Evolutionary conservation across 2,797 vertebrate genomes (phyloP), one percentile per base, ranked within the genome.

Genomic region (Chromobotia macracanthus): DNA sequence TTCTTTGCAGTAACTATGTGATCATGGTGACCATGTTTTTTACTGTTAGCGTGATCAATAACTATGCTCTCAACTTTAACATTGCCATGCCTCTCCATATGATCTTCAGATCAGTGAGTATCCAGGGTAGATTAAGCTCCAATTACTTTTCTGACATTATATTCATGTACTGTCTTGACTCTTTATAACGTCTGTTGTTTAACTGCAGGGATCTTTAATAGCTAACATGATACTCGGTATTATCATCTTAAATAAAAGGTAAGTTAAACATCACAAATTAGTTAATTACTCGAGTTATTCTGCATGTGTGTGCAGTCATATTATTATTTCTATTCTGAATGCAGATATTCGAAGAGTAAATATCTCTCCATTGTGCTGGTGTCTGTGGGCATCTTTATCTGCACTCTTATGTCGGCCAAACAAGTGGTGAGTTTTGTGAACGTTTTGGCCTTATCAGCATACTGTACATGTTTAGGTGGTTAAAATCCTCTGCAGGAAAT

Each of bases 21-120:
- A 87, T 95, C 68, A 99, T 99, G 97, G 98, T 99, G 78, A 92
- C 94, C 63, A 99, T 99, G 98, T 99, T 98, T 93, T 99, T 99
- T 92, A 95, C 96, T 0, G 92, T 98, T 88, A 99, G 96, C 0
- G 96, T 99, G 85, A 93, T 98, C 83, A 99, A 99, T 91, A 99
- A 99, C 90, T 99, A 98, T 0, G 96, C 97, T 38, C 95, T 99
- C 77, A 99, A 98, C 85, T 95, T 99, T 84, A 98, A 97, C 86
- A 98, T 99, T 0, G 92, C 96, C 51, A 99, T 99, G 98, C 98
- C 97, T 0, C 88, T 99, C 82, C 98, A 99, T 85, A 99, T 99
- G 98, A 98, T 99, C 89, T 99, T 99, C 90, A 93, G 98, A 96
- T 99, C 98, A 5, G 98, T 99, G 88, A 95, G 96, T 92, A 6